Evolutionary conservation across 2,888 invertebrate species (phyloP).

Genomic region (Caprella mutica): DNA sequence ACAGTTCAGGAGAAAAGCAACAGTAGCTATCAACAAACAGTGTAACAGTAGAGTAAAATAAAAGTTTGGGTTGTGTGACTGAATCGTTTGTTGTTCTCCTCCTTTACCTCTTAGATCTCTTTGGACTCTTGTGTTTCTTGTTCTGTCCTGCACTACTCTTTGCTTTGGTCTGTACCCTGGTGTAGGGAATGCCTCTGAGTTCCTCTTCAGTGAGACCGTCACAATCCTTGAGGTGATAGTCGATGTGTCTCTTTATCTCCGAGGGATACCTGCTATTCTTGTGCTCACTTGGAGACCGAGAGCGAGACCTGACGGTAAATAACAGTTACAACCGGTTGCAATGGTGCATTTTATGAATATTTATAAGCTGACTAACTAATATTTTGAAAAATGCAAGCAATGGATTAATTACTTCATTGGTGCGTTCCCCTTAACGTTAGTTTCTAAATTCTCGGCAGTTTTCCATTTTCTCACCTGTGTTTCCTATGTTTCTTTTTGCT

Average conservation of each 20-base stretch:
- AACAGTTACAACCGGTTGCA: not conserved
- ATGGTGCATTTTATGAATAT: no score
- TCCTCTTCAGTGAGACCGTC: slow-evolving; percentile 27
- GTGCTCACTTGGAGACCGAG: slow-evolving; percentile 29
- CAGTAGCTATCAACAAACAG: not conserved
- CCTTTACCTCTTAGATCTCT: slow-evolving; percentile 27
- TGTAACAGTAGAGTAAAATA: not conserved
- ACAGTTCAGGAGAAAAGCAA: no score
- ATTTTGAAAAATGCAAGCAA: no score
- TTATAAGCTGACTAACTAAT: no score
- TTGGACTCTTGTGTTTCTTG: slow-evolving; percentile 25
- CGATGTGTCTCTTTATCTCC: slow-evolving; percentile 30
- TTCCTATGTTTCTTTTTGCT: slow-evolving; percentile 28
- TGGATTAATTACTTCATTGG: no score
- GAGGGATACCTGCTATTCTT: slow-evolving; percentile 26
- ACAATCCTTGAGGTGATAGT: slow-evolving; percentile 22
- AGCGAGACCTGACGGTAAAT: slow-evolving; percentile 19
- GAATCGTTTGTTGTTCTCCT: not conserved
- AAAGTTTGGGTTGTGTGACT: not conserved
- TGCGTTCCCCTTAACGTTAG: no score
- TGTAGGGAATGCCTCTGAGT: slow-evolving; percentile 33
- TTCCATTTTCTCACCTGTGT: slow-evolving; percentile 28
- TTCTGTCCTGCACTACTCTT: slow-evolving; percentile 22
- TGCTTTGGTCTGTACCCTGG: slow-evolving; percentile 30
- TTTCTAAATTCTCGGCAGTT: no score